phyloP scores from a whole-genome alignment of 2,888 invertebrate species.

The Hermodice carunculata region DNA sequence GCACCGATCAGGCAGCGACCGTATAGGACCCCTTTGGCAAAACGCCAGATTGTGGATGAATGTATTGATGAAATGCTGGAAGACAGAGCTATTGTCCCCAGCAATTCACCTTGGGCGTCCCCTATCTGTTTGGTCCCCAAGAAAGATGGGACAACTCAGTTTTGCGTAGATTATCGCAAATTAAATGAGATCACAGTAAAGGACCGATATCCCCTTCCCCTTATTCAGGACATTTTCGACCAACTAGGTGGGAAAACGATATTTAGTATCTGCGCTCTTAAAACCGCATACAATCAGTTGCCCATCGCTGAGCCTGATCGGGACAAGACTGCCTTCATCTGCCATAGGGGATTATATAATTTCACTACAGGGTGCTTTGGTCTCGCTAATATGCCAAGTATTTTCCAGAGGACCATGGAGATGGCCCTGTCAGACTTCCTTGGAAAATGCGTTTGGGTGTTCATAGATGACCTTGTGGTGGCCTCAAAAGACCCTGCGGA shows the following conservation, averaged over 20 bases:
- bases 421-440: constrained; percentile 12
- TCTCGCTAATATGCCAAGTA: constrained; percentile 4
- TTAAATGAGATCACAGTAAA: neutral
- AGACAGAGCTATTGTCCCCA: neutral
- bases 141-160: neutral
- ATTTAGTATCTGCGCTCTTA: neutral
- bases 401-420: constrained; percentile 29
- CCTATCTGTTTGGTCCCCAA: neutral
- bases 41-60: neutral
- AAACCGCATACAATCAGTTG: neutral
- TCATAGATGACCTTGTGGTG: constrained; percentile 41
- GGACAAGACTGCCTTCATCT: neutral
- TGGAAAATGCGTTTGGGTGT: constrained; percentile 25
- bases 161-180: neutral
- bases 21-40: neutral
- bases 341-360: neutral
- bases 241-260: neutral
- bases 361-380: neutral
- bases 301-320: neutral
- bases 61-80: neutral
- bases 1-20: neutral
- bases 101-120: neutral
- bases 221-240: neutral
- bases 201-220: neutral
- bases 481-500: constrained; percentile 13